Percentiles rank a stretch among this genome's conserved stretches.
These are phyloP conservation scores for Oceanodroma leucorhoa DNA, from an alignment of 2,797 vertebrate species.

Conservation along the genomic window DNA sequence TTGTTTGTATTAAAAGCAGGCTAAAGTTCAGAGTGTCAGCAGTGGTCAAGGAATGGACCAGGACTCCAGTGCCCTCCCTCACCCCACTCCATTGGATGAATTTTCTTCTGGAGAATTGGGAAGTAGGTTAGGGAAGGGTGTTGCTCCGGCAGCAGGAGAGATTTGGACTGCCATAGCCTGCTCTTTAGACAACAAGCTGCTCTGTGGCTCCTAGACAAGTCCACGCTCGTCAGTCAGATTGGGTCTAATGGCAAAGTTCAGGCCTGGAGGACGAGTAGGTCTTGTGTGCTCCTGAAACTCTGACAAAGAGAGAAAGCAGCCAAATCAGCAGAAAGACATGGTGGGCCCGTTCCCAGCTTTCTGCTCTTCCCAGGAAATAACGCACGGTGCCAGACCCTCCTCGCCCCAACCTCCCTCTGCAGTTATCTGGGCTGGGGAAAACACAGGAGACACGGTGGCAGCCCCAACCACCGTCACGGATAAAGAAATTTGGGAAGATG, in stretches of 20 bases:
- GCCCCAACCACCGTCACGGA: fast-evolving
- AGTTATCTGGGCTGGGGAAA: neutral
- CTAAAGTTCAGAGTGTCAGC: neutral
- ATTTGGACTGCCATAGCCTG: neutral
- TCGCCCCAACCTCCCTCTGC: neutral
- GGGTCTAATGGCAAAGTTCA: neutral
- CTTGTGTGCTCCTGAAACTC: neutral
- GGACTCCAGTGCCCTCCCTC: neutral
- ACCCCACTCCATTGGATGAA: neutral
- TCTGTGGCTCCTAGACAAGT: neutral
- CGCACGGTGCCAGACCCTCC: fast-evolving
- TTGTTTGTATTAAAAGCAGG: neutral
- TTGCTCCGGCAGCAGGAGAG: neutral
- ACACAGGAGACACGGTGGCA: fast-evolving
- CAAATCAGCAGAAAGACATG: neutral
- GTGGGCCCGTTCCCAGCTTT: neutral
- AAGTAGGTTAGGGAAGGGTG: neutral
- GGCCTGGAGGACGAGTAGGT: neutral
- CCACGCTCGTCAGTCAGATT: fast-evolving
- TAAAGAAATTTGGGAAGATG: neutral
- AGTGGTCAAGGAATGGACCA: neutral
- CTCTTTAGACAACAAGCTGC: neutral
- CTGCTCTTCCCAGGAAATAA: neutral
- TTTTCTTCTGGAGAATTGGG: neutral
- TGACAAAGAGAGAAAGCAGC: neutral